phyloP scores from a whole-genome alignment of 92 coral and sea anemone genomes.

The Palythoa heliodiscus region DNA sequence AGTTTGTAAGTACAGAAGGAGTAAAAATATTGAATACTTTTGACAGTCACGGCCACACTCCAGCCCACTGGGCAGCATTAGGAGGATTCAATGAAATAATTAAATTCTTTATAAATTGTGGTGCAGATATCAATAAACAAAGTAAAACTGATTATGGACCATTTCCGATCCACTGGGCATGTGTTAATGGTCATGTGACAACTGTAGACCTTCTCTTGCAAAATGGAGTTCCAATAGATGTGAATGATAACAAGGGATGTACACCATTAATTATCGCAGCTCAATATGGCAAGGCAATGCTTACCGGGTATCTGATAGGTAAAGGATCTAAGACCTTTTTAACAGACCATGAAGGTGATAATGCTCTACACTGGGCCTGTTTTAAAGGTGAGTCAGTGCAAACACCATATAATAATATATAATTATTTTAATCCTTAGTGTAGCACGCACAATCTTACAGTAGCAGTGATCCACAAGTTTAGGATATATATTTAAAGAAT shows the following conservation, averaged over 20 bases:
- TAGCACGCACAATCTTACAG: no score
- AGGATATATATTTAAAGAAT: no score
- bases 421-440: no score
- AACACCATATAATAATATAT: no score
- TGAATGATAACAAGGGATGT: conserved; percentile 90
- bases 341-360: conserved; percentile 93
- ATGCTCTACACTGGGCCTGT: conserved; percentile 96
- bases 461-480: no score
- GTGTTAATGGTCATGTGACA: conserved; percentile 91
- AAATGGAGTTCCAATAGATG: conserved; percentile 87
- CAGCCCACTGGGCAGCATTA: conserved; percentile 92
- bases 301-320: conserved; percentile 92
- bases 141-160: conserved; percentile 95
- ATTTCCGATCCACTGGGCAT: conserved; percentile 97
- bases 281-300: conserved; percentile 92
- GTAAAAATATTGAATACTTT: conserved; percentile 75
- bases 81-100: conserved; percentile 87
- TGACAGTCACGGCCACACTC: conserved; percentile 93
- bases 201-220: conserved; percentile 91
- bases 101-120: conserved; percentile 87
- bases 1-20: conserved; percentile 76
- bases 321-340: conserved; percentile 90
- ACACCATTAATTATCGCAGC: conserved; percentile 92
- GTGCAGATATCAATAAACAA: conserved; percentile 79
- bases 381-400: conserved; percentile 77